Percentiles rank a stretch among this genome's conserved stretches.
phyloP scores from a whole-genome alignment of 53 echinoderm and acorn worm species.

The Hippasteria phrygiana region DNA sequence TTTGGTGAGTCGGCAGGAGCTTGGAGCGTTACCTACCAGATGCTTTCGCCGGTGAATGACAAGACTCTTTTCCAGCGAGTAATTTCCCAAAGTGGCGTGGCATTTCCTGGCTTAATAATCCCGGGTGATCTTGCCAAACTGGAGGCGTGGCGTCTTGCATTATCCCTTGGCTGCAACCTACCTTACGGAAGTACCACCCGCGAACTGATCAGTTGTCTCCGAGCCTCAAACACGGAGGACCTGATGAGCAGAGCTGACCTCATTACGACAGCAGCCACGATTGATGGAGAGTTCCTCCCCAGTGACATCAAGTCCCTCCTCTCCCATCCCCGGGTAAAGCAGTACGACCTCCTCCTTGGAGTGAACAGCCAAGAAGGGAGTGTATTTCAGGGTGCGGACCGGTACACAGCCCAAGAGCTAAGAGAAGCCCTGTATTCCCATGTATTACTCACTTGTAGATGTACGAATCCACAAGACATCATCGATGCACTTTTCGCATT shows the following conservation, averaged over 20 bases:
- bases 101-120: slow-evolving; percentile 9
- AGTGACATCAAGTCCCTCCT: not conserved
- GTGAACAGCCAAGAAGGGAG: slow-evolving; percentile 32
- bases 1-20: slow-evolving; percentile 65
- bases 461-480: not conserved
- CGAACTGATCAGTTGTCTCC: not conserved
- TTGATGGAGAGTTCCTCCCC: slow-evolving; percentile 47
- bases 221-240: not conserved
- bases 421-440: not conserved
- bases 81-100: slow-evolving; percentile 44
- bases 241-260: not conserved
- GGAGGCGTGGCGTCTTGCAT: slow-evolving; percentile 69
- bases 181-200: not conserved
- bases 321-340: slow-evolving; percentile 11
- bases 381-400: not conserved
- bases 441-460: not conserved
- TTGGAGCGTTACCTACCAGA: slow-evolving; percentile 24
- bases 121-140: slow-evolving; percentile 10
- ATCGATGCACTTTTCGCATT: not conserved
- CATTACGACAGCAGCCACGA: not conserved
- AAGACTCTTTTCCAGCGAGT: slow-evolving; percentile 41
- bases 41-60: slow-evolving; percentile 40
- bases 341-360: slow-evolving; percentile 50
- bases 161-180: not conserved
- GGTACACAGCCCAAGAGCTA: not conserved